Base-by-base conservation (phyloP, 1,140 invertebrate species). In the Ladona fulva region DNA sequence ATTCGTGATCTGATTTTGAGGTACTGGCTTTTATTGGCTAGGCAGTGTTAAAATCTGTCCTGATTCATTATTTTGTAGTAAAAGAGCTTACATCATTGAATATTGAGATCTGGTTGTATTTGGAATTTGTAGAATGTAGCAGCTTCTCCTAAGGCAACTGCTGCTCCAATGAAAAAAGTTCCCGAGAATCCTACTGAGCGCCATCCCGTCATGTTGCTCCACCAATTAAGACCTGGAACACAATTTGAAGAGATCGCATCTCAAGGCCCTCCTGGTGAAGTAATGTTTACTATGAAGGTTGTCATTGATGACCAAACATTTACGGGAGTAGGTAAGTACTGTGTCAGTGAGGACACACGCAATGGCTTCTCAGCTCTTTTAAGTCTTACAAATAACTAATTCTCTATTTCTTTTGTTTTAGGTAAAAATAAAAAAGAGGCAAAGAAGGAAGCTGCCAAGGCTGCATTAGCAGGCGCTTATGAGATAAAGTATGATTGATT, bases 191-290 rank as follows among this genome's bases (percentile, higher is more conserved):
- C 91, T 52, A 84, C 84, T 25, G 82, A 83, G 24, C 89, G 92
- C 85, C 91, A 93, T 85, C 91, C 92, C 24, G 90, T 91, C 79
- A 91, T 91, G 86, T 85, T 93, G 79, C 84, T 93, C 7, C 90
- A 91, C 81, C 89, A 92, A 86, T 91, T 93, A 90, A 87, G 89
- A 81, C 90, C 91, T 19, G 88, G 89, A 12, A 83, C 90, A 37
- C 87, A 87, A 76, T 93, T 92, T 82, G 83, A 85, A 66, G 90
- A 92, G 83, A 82, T 89, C 19, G 86, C 86, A 52, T 84, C 85
- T 37, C 83, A 86, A 74, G 90, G 90, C 25, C 87, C 89, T 80
- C 87, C 88, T 77, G 90, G 90, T 75, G 90, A 90, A 83, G 88
- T 84, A 5, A 84, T 86, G 76, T 90, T 89, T 77, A 89, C 86